A percentile compares a stretch with the other conserved stretches of the same genome.
phyloP scores from a whole-genome alignment of 2,797 vertebrate species.

The Onychomys leucogaster region DNA sequence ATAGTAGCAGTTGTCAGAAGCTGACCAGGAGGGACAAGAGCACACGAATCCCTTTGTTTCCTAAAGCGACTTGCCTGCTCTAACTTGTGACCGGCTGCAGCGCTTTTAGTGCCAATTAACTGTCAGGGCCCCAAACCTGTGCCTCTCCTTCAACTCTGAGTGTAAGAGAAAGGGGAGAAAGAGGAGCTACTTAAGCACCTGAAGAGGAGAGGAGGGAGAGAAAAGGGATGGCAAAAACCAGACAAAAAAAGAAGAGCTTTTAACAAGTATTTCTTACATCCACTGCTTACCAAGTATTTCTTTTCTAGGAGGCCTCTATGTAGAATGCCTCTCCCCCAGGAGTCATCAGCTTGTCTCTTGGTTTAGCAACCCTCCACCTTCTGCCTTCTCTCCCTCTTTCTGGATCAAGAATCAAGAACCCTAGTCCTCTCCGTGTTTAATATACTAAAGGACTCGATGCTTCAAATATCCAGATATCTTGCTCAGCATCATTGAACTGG shows the following conservation, averaged over 20 bases:
- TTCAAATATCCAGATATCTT: not conserved
- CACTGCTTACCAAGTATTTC: not conserved
- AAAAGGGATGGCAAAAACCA: constrained; percentile 29
- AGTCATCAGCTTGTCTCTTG: not conserved
- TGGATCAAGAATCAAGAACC: not conserved
- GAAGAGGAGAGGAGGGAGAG: not conserved
- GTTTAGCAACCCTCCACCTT: not conserved
- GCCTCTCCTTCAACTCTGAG: constrained; percentile 37
- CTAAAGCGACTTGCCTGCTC: not conserved
- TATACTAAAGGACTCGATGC: not conserved
- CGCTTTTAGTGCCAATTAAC: not conserved
- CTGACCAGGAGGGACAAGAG: not conserved
- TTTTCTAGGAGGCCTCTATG: not conserved
- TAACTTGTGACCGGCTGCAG: not conserved
- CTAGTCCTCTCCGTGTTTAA: not conserved
- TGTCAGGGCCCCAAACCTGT: constrained; percentile 21
- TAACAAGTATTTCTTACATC: constrained; percentile 6
- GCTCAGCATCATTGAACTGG: not conserved
- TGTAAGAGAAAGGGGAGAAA: not conserved
- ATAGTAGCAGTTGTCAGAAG: not conserved
- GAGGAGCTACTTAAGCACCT: not conserved
- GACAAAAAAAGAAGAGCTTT: not conserved
- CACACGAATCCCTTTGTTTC: not conserved
- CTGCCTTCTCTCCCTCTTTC: not conserved
- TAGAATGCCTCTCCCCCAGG: not conserved